These are phyloP conservation scores for Eilema griseolum DNA, from an alignment of 2,888 invertebrate genomes.

Conservation along the genomic window DNA sequence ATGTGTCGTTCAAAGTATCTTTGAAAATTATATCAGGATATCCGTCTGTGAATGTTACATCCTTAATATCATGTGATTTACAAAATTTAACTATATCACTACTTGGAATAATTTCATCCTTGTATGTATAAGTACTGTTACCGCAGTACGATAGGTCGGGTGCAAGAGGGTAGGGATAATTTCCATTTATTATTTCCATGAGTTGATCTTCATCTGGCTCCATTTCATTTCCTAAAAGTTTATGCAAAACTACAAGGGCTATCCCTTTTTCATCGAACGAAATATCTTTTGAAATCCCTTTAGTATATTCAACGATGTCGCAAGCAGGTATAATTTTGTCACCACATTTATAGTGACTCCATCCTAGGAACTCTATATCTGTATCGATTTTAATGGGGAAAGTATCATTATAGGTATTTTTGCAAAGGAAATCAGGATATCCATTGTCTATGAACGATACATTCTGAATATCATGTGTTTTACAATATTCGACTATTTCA, in stretches of 20 bases:
- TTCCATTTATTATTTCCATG: not conserved
- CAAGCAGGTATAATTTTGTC: slow-evolving; percentile 1
- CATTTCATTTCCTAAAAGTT: not conserved
- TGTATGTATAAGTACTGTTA: not conserved
- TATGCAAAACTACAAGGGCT: not conserved
- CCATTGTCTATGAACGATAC: not conserved
- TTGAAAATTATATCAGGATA: not conserved
- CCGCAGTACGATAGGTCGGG: not conserved
- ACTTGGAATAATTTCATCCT: not conserved
- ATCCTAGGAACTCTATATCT: not conserved
- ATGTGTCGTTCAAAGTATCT: not conserved
- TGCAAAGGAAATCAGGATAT: not conserved
- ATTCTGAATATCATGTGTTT: not conserved
- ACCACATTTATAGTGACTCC: slow-evolving; percentile 10
- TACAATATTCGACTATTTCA: slow-evolving; percentile 1
- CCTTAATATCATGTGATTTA: not conserved
- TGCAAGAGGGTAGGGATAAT: not conserved
- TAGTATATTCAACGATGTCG: not conserved
- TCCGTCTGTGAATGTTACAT: not conserved
- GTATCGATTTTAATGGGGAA: not conserved
- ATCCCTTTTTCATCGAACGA: slow-evolving; percentile 3
- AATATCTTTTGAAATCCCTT: not conserved
- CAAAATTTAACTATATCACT: slow-evolving; percentile 6
- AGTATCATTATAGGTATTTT: not conserved
- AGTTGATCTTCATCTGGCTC: not conserved